Conservation (phyloP, 2,113 vertebrate genomes). For the Lamprologus tigripictilis region DNA sequence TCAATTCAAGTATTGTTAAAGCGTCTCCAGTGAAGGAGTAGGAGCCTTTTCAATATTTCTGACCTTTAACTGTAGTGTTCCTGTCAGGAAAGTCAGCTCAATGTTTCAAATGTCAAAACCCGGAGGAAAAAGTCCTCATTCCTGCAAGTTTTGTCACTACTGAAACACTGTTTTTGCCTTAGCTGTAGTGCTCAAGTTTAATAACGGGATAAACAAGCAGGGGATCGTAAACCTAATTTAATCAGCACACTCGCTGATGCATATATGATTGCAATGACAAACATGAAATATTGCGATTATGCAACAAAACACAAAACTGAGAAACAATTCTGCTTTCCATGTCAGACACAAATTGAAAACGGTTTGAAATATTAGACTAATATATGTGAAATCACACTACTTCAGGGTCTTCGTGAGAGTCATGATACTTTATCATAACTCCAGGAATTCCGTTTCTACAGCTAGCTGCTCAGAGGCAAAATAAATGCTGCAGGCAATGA, state of each 20-base stretch:
- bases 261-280: not conserved
- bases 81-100: not conserved
- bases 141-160: not conserved
- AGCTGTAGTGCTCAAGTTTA: not conserved
- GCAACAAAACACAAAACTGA: not conserved
- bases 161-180: not conserved
- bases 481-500: not conserved
- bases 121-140: not conserved
- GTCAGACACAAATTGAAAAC: not conserved
- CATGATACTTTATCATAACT: not conserved
- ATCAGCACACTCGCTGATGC: not conserved
- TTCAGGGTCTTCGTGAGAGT: not conserved
- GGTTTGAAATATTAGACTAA: not conserved
- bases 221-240: not conserved
- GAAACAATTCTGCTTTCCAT: not conserved
- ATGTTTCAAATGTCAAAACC: constrained; percentile 1
- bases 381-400: not conserved
- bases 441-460: not conserved
- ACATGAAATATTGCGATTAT: not conserved
- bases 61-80: constrained; percentile 18
- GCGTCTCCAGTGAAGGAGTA: not conserved
- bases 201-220: not conserved
- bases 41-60: not conserved
- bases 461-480: not conserved
- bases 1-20: not conserved